Percentiles rank a stretch among this genome's conserved stretches.
These are phyloP conservation scores for Tolypeutes matacus DNA, from an alignment of 2,797 vertebrate genomes.

Conservation along the genomic window DNA sequence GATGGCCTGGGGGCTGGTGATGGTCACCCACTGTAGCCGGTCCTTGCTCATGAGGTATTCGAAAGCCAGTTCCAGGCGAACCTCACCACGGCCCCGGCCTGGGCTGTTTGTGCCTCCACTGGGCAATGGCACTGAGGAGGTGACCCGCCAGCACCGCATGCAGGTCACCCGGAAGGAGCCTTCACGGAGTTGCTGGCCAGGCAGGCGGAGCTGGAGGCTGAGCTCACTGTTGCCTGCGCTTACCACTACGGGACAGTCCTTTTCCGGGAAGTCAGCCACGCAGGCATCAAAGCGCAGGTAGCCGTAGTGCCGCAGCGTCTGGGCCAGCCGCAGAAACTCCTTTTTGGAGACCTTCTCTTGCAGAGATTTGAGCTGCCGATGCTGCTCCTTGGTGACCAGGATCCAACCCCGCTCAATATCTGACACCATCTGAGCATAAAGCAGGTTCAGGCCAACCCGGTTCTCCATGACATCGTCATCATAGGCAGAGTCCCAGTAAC, in stretches of 20 bases:
- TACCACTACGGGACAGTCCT: slow-evolving; percentile 97
- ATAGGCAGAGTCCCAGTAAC: slow-evolving; percentile 98
- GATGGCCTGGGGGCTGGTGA: slow-evolving; percentile 98
- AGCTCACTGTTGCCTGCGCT: slow-evolving; percentile 98
- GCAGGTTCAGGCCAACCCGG: slow-evolving; percentile 95
- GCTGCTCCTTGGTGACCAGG: slow-evolving; percentile 98
- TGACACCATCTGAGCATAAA: slow-evolving; percentile 97
- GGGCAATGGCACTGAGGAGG: slow-evolving; percentile 94
- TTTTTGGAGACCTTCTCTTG: slow-evolving; percentile 99
- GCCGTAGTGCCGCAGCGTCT: slow-evolving; percentile 98
- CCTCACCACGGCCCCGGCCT: slow-evolving; percentile 93
- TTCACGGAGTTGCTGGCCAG: slow-evolving; percentile 97
- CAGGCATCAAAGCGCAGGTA: slow-evolving; percentile 99
- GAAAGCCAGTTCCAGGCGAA: slow-evolving; percentile 97
- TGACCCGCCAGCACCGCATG: slow-evolving; percentile 99
- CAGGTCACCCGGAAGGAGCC: slow-evolving; percentile 99
- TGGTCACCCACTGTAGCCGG: slow-evolving; percentile 99
- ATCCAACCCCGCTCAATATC: slow-evolving; percentile 98
- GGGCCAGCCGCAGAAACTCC: slow-evolving; percentile 97
- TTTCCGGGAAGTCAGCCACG: slow-evolving; percentile 97
- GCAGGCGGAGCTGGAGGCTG: slow-evolving; percentile 98
- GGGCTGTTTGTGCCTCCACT: slow-evolving; percentile 92
- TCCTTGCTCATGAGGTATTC: slow-evolving; percentile 99
- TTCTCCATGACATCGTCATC: slow-evolving; percentile 98
- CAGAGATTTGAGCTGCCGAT: slow-evolving; percentile 97